Base-by-base conservation (phyloP, 2,888 invertebrate genomes). In the Schrankia costaestrigalis region DNA sequence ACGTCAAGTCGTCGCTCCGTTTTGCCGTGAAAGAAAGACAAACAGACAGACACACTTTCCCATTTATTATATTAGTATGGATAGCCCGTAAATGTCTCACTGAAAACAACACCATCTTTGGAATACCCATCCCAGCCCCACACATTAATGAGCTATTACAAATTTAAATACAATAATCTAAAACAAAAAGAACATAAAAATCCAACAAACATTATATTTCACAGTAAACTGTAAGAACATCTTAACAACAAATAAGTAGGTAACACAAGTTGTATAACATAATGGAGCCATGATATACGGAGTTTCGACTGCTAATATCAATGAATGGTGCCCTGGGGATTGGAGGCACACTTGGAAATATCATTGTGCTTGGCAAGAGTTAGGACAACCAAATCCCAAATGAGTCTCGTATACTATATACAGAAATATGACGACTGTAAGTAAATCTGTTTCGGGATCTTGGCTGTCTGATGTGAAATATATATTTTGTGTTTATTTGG, bases 311-410 rank as follows among this genome's bases (percentile, higher is more conserved):
- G 46, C 48, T 56, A 56, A 56, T 74, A 73, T 77, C 76, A 67
- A 78, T 71, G 74, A 69, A 77, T 74, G 74, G 60, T 56, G 36
- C 74, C 67, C 71, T 15, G 12, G 62, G 70, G 77, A 68, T 25
- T 29, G 27, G 30, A 32, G 38, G 44, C 54, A 53, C 52, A 50
- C 49, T 56, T 56, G 51, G 59, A 52, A 49, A 46, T 59, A 60
- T 67, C 63, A 63, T 62, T 64, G 63, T 63, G 56, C 57, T 56
- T 58, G 46, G 44, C 38, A 44, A 31, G 41, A 53, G 47, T 46
- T 46, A 40, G 46, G 53, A 45, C 46, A 41, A 49, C 32, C 52
- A 41, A 56, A 31, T 59, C 56, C 56, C 56, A 24, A 30, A 48
- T 39, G 56, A 43, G 44, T 56, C 43, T 41, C 31, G 31, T 39